These are phyloP conservation scores for Phrynocephalus versicolor DNA, from an alignment of 2,113 vertebrate species.

Conservation along the genomic window DNA sequence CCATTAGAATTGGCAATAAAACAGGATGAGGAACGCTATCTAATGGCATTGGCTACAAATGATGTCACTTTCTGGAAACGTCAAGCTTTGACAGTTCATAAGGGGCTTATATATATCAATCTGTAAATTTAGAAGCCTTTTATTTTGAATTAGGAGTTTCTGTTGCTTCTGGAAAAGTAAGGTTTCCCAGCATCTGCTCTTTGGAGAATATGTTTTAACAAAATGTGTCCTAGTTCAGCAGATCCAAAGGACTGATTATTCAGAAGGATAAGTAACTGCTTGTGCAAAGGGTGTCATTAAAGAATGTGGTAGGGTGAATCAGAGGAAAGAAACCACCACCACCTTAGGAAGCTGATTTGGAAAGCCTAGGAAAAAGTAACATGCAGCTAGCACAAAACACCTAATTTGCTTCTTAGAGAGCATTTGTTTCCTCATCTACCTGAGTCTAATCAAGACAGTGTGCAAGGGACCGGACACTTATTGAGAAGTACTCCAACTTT, in stretches of 20 bases:
- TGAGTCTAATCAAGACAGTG: neutral
- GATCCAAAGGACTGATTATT: neutral
- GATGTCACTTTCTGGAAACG: constrained; percentile 30
- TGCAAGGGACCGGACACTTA: too few species aligned
- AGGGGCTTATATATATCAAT: constrained; percentile 9
- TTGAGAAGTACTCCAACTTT: neutral
- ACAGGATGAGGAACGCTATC: constrained; percentile 1
- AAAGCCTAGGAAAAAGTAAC: neutral
- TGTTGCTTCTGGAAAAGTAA: neutral
- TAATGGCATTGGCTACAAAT: constrained; percentile 12
- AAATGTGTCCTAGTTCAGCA: neutral
- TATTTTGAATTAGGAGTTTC: constrained; percentile 9
- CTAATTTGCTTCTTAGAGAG: neutral
- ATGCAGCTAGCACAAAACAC: neutral
- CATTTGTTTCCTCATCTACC: neutral
- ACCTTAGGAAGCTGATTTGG: neutral
- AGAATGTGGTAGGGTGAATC: neutral
- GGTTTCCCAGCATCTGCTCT: constrained; percentile 2
- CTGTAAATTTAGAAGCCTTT: constrained; percentile 14
- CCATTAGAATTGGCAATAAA: constrained; percentile 19
- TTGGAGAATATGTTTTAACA: neutral
- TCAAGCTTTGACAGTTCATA: neutral
- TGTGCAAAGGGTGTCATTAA: neutral
- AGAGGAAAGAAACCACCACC: neutral
- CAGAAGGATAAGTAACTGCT: neutral